Percentiles rank a stretch among this genome's conserved stretches.
Conservation (phyloP, 92 coral and sea anemone genomes). For the Porites cylindrica region DNA sequence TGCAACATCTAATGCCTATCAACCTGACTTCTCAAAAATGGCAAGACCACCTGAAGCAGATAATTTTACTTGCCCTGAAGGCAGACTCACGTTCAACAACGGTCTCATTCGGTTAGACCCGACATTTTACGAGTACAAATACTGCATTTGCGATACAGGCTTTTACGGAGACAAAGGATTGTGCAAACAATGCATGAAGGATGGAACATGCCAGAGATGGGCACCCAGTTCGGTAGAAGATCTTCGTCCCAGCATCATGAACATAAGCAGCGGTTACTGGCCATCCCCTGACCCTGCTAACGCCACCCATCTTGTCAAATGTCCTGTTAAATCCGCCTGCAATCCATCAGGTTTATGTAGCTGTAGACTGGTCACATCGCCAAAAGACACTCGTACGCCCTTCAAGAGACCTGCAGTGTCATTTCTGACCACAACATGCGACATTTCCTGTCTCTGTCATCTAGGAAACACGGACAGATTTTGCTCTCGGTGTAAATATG, state of each 20-base stretch:
- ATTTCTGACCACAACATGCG: slow-evolving; percentile 57
- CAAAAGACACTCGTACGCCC: neutral
- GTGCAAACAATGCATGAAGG: slow-evolving; percentile 64
- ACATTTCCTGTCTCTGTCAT: slow-evolving; percentile 54
- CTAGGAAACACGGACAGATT: slow-evolving; percentile 70
- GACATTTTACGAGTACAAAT: slow-evolving; percentile 51
- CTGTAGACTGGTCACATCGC: slow-evolving; percentile 44
- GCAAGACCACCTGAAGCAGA: slow-evolving; percentile 27
- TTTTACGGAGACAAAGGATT: slow-evolving; percentile 59
- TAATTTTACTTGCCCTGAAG: slow-evolving; percentile 67
- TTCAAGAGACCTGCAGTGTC: neutral
- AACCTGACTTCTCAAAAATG: slow-evolving; percentile 52
- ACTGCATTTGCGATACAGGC: slow-evolving; percentile 66
- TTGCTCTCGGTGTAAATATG: slow-evolving; percentile 65
- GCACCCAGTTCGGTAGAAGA: neutral
- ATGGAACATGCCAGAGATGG: slow-evolving; percentile 46
- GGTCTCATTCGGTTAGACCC: slow-evolving; percentile 70
- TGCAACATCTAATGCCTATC: neutral
- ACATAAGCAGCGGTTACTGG: slow-evolving; percentile 62
- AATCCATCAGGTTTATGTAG: slow-evolving; percentile 63
- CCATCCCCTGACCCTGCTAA: slow-evolving; percentile 57
- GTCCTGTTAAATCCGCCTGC: slow-evolving; percentile 61
- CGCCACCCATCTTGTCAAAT: slow-evolving; percentile 59
- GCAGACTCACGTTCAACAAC: slow-evolving; percentile 57
- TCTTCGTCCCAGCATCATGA: slow-evolving; percentile 52